phyloP scores from a whole-genome alignment of 2,113 vertebrate species.

The Tragelaphus buxtoni region DNA sequence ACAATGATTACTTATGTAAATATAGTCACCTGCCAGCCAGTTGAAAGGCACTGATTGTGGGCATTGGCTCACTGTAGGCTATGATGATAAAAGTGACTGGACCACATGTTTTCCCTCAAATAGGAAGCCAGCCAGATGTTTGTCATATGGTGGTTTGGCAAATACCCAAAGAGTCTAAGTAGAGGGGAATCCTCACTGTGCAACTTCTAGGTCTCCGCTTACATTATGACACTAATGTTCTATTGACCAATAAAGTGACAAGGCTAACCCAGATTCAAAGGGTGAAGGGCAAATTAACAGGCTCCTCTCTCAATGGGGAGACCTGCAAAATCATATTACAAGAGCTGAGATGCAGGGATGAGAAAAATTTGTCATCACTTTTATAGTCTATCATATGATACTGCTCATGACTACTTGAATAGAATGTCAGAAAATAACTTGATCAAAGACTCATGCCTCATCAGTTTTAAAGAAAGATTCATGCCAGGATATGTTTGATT shows the following conservation, averaged over 20 bases:
- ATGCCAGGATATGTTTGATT: background rate
- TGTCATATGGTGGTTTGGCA: background rate
- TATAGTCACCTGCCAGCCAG: background rate
- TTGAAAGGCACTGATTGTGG: background rate
- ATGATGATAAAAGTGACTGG: background rate
- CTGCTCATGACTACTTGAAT: background rate
- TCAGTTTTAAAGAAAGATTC: background rate
- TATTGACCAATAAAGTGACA: background rate
- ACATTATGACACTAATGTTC: background rate
- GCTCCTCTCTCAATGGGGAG: background rate
- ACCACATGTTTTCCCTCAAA: background rate
- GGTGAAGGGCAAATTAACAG: background rate
- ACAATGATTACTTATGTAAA: background rate
- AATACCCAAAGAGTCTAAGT: background rate
- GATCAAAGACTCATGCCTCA: background rate
- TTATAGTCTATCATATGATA: background rate
- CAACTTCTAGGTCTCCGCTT: background rate
- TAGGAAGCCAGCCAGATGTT: background rate
- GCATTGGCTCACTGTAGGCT: background rate
- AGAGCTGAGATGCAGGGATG: background rate
- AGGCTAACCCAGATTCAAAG: background rate
- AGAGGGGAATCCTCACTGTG: background rate
- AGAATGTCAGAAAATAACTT: background rate
- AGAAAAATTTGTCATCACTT: background rate
- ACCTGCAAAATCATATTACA: background rate